phyloP scores from a whole-genome alignment of 2,888 invertebrate genomes.

The Lasioglossum lativentre region DNA sequence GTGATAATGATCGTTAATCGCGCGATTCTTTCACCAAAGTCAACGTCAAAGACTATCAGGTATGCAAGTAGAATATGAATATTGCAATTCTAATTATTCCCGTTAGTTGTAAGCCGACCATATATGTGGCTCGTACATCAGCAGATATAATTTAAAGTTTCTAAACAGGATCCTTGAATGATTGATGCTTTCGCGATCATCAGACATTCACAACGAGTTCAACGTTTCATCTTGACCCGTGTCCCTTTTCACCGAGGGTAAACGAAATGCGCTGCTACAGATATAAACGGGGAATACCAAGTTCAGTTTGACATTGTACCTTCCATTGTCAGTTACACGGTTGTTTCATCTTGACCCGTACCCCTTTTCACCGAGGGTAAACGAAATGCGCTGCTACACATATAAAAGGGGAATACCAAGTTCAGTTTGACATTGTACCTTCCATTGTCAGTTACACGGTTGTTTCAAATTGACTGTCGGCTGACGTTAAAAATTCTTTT shows the following conservation, averaged over 20 bases:
- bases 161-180: slow-evolving; percentile 80
- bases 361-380: neutral
- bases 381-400: neutral
- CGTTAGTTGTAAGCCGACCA: slow-evolving; percentile 61
- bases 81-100: slow-evolving; percentile 83
- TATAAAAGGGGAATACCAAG: neutral
- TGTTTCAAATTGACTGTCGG: neutral
- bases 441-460: neutral
- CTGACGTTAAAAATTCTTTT: neutral
- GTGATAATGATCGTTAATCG: neutral
- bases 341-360: neutral
- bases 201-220: slow-evolving; percentile 68
- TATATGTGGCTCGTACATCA: slow-evolving; percentile 63
- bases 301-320: neutral
- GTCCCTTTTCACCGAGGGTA: neutral
- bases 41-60: slow-evolving; percentile 12
- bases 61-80: slow-evolving; percentile 78
- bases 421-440: neutral
- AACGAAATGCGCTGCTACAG: neutral
- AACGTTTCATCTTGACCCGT: slow-evolving; percentile 10
- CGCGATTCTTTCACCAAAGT: slow-evolving; percentile 5
- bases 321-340: neutral
- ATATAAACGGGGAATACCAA: neutral
- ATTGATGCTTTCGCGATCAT: slow-evolving; percentile 77
- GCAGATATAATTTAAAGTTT: slow-evolving; percentile 82